phyloP scores from a whole-genome alignment of 1,140 invertebrate species.

The Nasonia vitripennis region DNA sequence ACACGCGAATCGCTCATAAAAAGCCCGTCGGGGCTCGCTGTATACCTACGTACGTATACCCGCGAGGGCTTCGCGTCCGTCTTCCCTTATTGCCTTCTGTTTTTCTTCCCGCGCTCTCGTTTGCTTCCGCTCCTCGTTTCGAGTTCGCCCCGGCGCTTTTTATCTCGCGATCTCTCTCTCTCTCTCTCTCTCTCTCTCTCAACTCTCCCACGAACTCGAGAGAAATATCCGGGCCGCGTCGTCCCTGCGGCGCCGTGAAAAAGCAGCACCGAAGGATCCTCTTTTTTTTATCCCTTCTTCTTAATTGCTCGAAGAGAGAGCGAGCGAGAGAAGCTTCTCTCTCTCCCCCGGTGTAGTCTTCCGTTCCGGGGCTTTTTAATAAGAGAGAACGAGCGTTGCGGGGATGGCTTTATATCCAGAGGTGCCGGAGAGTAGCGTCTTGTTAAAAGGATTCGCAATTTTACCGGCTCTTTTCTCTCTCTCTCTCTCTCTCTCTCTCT shows the following conservation, averaged over 20 bases:
- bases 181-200: conserved; percentile 9
- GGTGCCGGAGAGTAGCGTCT: background rate
- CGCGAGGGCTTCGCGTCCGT: conserved; percentile 26
- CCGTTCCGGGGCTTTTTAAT: conserved; percentile 19
- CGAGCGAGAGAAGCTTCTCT: background rate
- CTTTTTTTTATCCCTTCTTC: conserved; percentile 19
- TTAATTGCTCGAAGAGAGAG: conserved; percentile 37
- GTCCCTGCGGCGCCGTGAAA: conserved; percentile 36
- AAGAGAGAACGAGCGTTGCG: conserved; percentile 7
- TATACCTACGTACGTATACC: background rate
- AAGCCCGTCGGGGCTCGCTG: background rate
- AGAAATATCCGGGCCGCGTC: conserved; percentile 36
- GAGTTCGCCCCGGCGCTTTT: conserved; percentile 3
- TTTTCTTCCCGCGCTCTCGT: conserved; percentile 41
- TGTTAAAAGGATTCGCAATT: background rate
- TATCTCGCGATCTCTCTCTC: conserved; percentile 20
- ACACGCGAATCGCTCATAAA: conserved; percentile 1
- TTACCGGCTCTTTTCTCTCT: background rate
- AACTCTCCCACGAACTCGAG: background rate
- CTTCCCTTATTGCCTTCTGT: conserved; percentile 45
- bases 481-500: background rate
- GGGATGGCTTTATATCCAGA: background rate
- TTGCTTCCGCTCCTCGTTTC: conserved; percentile 30
- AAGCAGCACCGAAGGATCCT: conserved; percentile 17
- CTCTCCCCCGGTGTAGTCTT: background rate